Evolutionary conservation across 64 coral and sea anemone genomes (phyloP), one percentile per base, ranked within the genome.

Genomic region (Montipora capricornis): DNA sequence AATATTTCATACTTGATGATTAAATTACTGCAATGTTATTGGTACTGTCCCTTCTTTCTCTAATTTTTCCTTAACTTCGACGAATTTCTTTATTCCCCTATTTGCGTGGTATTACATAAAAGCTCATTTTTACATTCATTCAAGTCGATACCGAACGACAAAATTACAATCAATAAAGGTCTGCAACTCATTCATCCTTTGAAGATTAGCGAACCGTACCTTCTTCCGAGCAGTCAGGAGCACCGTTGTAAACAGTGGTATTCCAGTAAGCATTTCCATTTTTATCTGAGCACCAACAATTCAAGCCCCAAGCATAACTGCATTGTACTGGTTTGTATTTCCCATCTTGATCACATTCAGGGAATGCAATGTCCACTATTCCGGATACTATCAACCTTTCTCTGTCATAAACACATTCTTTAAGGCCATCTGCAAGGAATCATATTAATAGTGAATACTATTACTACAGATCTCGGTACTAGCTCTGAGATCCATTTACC

Each of bases 311-410:
- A 12, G 71, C 51, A 84, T 87, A 93, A 47, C 55, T 60, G 66
- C 93, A 94, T 75, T 94, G 93, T 19, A 89, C 84, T 81, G 66
- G 26, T 15, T 74, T 75, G 64, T 90, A 94, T 19, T 67, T 89
- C 75, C 93, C 95, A 47, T 97, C 58, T 14, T 77, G 75, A 15
- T 97, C 89, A 74, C 95, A 97, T 20, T 62, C 80, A 12, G 95
- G 92, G 15, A 97, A 78, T n/a, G 91, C 73, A 70, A 47, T 60
- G 76, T 93, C 91, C 24, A 55, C 5, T 37, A 87, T 17, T 44
- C 77, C 67, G 16, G 91, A 93, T 50, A 48, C 44, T 44, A 68
- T 69, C 70, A 87, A 47, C 37, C 91, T 83, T 49, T 93, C 82
- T 8, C 74, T 75, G 22, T 93, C 91, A 12, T 87, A 80, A 26